Conservation (phyloP, 2,797 vertebrate genomes). For the Smutsia temminckii region DNA sequence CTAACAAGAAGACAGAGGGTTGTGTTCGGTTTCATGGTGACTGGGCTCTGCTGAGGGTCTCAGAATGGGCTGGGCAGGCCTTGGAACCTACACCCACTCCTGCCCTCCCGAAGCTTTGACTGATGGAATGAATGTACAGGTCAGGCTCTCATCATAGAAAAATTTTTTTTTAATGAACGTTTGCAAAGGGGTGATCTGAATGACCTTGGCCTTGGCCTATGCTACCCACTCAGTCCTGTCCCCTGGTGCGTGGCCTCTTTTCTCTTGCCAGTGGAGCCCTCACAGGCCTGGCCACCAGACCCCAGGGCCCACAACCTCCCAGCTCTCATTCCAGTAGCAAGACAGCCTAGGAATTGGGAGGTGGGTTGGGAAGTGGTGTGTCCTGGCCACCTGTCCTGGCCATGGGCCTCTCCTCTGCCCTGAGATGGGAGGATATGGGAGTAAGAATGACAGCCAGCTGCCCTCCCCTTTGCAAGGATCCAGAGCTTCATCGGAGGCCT, state of each 20-base stretch:
- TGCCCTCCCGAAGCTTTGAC: neutral
- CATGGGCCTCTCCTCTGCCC: neutral
- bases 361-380: no score
- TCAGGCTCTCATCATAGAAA: neutral
- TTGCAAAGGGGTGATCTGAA: neutral
- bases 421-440: fast-evolving
- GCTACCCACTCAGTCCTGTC: neutral
- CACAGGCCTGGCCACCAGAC: neutral
- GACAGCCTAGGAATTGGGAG: neutral
- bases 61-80: neutral
- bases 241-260: neutral
- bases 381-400: neutral
- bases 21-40: neutral
- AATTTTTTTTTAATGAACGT: neutral
- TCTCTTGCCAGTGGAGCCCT: neutral
- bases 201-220: neutral
- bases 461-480: neutral
- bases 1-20: neutral
- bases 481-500: neutral
- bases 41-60: neutral
- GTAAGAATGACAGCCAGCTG: no score
- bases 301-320: neutral
- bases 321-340: neutral
- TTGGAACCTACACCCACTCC: neutral
- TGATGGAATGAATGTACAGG: neutral